Evolutionary conservation across 2,113 vertebrate genomes (phyloP).

Genomic region (Gracilinanus agilis): DNA sequence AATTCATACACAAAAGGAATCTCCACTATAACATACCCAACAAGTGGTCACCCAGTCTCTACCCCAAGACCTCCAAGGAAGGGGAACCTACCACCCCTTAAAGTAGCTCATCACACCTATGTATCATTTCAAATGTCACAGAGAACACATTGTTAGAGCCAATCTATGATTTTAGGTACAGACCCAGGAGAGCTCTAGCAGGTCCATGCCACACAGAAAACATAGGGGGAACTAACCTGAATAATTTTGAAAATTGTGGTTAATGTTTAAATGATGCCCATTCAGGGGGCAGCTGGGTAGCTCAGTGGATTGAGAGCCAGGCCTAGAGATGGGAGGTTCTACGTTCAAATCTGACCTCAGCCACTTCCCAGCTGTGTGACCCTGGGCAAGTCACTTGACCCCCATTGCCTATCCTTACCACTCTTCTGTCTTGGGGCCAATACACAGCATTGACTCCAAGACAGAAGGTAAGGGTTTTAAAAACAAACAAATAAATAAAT

Average conservation of each 20-base stretch:
- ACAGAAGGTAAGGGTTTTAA: too few species aligned
- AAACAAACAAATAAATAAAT: too few species aligned
- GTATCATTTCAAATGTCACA: neutral
- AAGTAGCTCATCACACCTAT: neutral
- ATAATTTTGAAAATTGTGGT: neutral
- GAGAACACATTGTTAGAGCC: neutral
- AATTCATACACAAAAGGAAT: neutral
- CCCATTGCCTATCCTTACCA: too few species aligned
- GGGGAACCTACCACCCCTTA: neutral
- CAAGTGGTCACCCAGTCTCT: neutral
- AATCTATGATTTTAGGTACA: neutral
- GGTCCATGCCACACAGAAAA: neutral
- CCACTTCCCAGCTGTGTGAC: too few species aligned
- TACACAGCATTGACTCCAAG: too few species aligned
- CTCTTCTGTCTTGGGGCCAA: too few species aligned
- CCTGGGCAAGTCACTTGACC: too few species aligned
- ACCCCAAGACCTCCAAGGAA: neutral
- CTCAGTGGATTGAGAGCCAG: too few species aligned
- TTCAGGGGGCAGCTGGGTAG: too few species aligned
- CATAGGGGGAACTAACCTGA: neutral
- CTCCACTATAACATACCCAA: neutral
- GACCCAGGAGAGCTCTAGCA: neutral
- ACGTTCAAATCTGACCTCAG: too few species aligned
- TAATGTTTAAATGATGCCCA: slow-evolving; percentile 24
- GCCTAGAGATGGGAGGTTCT: too few species aligned